phyloP scores from a whole-genome alignment of 2,113 vertebrate genomes.

The Globicephala melas region DNA sequence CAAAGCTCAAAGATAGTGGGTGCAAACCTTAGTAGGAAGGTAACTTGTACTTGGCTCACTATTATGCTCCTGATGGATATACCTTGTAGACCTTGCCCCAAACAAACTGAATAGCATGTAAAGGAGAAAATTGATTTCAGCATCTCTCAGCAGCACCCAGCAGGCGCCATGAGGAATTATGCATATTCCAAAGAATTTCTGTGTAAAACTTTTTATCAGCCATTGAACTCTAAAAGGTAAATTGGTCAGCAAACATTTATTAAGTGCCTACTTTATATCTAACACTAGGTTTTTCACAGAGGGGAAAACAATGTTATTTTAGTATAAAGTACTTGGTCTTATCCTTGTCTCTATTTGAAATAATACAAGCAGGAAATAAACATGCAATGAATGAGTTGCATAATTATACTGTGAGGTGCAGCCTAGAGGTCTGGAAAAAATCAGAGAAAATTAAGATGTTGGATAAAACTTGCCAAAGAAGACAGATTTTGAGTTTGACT shows the following conservation, averaged over 20 bases:
- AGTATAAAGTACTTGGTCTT: neutral
- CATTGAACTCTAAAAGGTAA: conserved; percentile 45
- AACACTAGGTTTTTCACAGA: conserved; percentile 22
- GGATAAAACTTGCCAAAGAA: neutral
- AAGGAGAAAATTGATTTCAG: conserved; percentile 47
- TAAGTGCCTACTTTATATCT: conserved; percentile 8
- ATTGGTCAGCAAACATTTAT: conserved; percentile 33
- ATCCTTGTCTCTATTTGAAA: neutral
- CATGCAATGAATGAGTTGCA: neutral
- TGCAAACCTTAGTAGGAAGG: neutral
- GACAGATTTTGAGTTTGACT: neutral
- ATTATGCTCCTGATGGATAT: conserved; percentile 27
- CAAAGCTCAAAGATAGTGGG: neutral
- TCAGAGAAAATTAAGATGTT: neutral
- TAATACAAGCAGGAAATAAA: neutral
- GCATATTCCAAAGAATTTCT: conserved; percentile 16
- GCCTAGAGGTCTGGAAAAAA: neutral
- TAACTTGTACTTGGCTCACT: neutral
- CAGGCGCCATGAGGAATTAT: conserved; percentile 38
- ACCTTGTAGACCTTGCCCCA: neutral
- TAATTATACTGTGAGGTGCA: neutral
- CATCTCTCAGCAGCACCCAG: conserved; percentile 15
- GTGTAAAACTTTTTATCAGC: conserved; percentile 49
- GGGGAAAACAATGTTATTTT: neutral
- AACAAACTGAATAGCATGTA: conserved; percentile 32